These are phyloP conservation scores for Microtus richardsoni DNA, from an alignment of 2,113 vertebrate genomes.

Conservation along the genomic window DNA sequence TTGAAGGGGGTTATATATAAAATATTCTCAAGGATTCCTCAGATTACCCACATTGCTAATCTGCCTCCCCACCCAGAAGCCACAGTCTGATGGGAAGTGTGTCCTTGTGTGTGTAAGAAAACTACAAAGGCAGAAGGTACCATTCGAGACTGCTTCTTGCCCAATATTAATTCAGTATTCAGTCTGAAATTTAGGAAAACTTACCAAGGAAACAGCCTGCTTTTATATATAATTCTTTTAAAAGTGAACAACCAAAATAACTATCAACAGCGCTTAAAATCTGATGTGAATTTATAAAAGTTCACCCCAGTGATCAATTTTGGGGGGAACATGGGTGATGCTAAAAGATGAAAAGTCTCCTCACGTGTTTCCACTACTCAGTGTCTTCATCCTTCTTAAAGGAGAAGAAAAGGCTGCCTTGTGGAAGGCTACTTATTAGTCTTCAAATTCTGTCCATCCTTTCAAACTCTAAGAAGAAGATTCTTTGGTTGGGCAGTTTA, in stretches of 20 bases:
- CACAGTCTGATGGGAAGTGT: neutral
- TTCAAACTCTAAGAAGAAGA: conserved; percentile 2
- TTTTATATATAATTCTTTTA: neutral
- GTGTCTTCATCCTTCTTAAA: neutral
- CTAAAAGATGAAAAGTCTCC: neutral
- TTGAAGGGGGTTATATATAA: neutral
- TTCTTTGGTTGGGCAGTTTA: neutral
- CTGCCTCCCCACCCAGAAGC: neutral
- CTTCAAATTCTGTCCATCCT: neutral
- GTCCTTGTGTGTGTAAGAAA: neutral
- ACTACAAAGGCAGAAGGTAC: neutral
- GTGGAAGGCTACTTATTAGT: neutral
- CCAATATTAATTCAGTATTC: neutral
- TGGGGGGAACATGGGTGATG: neutral
- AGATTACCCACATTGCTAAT: neutral
- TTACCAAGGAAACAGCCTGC: neutral
- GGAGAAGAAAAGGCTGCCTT: neutral
- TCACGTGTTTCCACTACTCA: neutral
- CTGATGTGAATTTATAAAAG: neutral
- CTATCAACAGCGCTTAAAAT: neutral
- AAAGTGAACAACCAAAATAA: neutral
- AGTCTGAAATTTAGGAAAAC: conserved; percentile 23
- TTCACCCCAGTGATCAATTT: neutral
- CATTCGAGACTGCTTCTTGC: neutral
- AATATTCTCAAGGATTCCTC: neutral